Percentiles rank a stretch among this genome's conserved stretches.
Conservation (phyloP, 1,140 invertebrate species). For the Carposina sasakii region DNA sequence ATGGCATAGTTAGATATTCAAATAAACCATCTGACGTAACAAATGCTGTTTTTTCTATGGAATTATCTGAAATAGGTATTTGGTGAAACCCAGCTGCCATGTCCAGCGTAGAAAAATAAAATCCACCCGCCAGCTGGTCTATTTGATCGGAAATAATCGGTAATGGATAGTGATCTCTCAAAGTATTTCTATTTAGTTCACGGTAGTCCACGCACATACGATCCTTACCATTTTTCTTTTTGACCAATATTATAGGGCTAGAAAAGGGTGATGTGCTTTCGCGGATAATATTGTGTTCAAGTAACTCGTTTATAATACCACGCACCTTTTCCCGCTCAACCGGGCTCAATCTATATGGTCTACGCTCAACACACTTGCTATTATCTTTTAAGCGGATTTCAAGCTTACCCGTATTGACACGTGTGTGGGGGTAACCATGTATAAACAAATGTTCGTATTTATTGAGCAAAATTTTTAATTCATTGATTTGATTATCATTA, state of each 20-base stretch:
- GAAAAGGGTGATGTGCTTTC: constrained; percentile 36
- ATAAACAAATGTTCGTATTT: constrained; percentile 29
- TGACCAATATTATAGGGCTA: constrained; percentile 26
- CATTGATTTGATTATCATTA: constrained; percentile 13
- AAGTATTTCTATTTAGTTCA: constrained; percentile 57
- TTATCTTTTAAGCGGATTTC: constrained; percentile 18
- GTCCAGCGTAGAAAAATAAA: constrained; percentile 14
- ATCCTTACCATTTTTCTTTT: constrained; percentile 18
- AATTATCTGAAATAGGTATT: neutral
- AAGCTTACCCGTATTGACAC: constrained; percentile 26
- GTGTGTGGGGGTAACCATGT: constrained; percentile 17
- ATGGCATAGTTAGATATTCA: neutral
- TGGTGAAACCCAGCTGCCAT: constrained; percentile 1
- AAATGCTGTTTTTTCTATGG: neutral
- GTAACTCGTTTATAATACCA: constrained; percentile 14
- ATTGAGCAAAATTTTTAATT: constrained; percentile 21
- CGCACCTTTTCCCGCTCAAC: constrained; percentile 21
- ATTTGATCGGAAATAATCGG: constrained; percentile 66
- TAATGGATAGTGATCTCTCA: constrained; percentile 54
- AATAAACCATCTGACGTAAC: neutral
- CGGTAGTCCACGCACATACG: constrained; percentile 54
- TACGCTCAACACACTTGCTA: constrained; percentile 18
- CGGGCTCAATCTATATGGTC: constrained; percentile 22
- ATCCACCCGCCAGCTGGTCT: constrained; percentile 23
- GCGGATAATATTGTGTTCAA: constrained; percentile 38